A percentile compares a stretch with the other conserved stretches of the same genome.
phyloP scores from a whole-genome alignment of 2,797 vertebrate genomes.

The Chrosomus eos region DNA sequence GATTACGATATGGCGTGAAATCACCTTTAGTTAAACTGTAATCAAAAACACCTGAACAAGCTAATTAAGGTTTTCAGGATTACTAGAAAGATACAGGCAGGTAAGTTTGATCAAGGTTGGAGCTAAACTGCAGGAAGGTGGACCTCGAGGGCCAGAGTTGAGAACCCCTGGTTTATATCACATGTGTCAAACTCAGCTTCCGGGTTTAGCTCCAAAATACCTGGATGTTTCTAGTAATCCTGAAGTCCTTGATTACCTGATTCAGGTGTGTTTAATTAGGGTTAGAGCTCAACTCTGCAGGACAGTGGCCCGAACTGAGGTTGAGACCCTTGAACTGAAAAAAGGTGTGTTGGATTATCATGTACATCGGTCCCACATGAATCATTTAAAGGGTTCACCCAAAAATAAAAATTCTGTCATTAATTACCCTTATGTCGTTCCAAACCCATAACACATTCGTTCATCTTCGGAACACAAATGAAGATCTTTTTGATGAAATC shows the following conservation, averaged over 20 bases:
- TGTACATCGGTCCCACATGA: no score
- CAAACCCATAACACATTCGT: no score
- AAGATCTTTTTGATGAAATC: no score
- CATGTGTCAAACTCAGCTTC: not conserved
- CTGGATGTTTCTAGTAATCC: not conserved
- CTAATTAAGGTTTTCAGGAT: not conserved
- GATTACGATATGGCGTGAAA: no score
- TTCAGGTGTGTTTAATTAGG: not conserved
- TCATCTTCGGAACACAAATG: no score
- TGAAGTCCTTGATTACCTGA: not conserved
- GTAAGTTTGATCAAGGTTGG: not conserved
- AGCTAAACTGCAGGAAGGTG: not conserved
- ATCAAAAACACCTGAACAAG: not conserved
- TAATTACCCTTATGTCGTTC: no score
- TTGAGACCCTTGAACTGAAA: not conserved
- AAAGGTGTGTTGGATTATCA: not conserved
- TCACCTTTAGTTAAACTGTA: not conserved
- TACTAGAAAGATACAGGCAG: not conserved
- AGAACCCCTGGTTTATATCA: not conserved
- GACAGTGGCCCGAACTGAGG: not conserved
- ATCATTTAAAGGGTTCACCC: no score
- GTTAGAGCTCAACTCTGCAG: not conserved
- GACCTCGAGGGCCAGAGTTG: not conserved
- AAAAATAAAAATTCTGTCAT: no score
- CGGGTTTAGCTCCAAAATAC: not conserved